Evolutionary conservation across 2,113 vertebrate genomes (phyloP), one percentile per base, ranked within the genome.

Genomic region (Ptilorrhoa leucosticta): DNA sequence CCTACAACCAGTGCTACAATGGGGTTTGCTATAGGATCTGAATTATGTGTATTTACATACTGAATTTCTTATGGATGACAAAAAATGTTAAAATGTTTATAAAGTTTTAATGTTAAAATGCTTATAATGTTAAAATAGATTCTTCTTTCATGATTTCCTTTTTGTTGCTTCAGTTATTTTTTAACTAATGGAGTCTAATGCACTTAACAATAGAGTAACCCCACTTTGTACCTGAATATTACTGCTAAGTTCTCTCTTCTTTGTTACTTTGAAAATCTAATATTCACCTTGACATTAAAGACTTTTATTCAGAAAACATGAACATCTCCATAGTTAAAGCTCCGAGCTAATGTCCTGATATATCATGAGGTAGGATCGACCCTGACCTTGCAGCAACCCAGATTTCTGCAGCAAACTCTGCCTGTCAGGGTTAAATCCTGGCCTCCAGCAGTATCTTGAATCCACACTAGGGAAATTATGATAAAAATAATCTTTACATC

Each of bases 401-500:
- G 27, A 58, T 84, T 44, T 93, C 69, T 94, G 69, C 54, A n/a
- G 44, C 44, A 89, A 51, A 63, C 50, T 66, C 30, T 80, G 42
- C 40, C 47, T 90, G 63, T 69, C 51, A 83, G 51, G 40, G 56
- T 89, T 92, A 93, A 94, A 80, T 83, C n/a, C 44, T 31, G 64
- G 63, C 40, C 68, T 95, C 51, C 65, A 89, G 56, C 58, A 93
- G 63, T 47, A 69, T 72, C 77, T 90, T 63, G 71, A 92, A 83
- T 92, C 30, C 57, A 79, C 47, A 51, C 57, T n/a, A 40, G 47
- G 61, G 68, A 95, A 97, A 95, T 95, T 81, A 91, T 87, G 91
- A 89, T 94, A 92, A 96, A 97, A 93, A 93, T 90, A 95, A 95
- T 94, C 91, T 89, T 94, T 95, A 92, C 37, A 90, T 87, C 88